Evolutionary conservation across 1,140 invertebrate genomes (phyloP).

Genomic region (Sycophila sp.): DNA sequence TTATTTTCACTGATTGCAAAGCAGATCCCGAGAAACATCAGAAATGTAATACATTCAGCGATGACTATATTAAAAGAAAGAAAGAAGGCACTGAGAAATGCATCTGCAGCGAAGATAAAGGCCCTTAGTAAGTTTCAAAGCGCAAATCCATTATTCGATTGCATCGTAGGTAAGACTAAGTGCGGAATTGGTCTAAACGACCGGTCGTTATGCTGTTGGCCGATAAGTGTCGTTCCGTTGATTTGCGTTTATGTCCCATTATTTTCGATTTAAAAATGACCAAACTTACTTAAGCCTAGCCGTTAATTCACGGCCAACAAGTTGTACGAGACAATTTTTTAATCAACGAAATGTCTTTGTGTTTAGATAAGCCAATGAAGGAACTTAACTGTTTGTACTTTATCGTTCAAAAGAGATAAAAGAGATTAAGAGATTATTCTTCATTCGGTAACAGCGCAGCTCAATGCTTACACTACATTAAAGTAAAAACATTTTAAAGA

Average conservation of each 20-base stretch:
- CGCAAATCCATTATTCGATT: conserved; percentile 29
- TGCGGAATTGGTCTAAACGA: conserved; percentile 20
- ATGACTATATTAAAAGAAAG: no score
- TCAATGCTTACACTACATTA: no score
- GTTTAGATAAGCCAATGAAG: not conserved
- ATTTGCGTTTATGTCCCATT: conserved; percentile 24
- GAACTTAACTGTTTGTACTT: not conserved
- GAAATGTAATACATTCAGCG: no score
- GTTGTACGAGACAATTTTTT: not conserved
- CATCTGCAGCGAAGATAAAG: not conserved
- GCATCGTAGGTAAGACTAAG: not conserved
- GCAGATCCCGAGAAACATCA: no score
- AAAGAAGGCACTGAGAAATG: no score
- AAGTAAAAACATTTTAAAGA: no score
- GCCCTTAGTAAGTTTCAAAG: not conserved
- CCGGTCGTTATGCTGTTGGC: conserved; percentile 19
- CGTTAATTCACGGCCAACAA: not conserved
- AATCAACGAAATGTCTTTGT: not conserved
- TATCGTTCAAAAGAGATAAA: no score
- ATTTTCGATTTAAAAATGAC: conserved; percentile 1
- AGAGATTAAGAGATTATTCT: no score
- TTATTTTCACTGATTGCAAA: no score
- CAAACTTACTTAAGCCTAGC: not conserved
- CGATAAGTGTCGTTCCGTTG: conserved; percentile 20
- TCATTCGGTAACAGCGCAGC: no score